phyloP scores from a whole-genome alignment of 1,140 invertebrate genomes.

The Drosophila rufa region DNA sequence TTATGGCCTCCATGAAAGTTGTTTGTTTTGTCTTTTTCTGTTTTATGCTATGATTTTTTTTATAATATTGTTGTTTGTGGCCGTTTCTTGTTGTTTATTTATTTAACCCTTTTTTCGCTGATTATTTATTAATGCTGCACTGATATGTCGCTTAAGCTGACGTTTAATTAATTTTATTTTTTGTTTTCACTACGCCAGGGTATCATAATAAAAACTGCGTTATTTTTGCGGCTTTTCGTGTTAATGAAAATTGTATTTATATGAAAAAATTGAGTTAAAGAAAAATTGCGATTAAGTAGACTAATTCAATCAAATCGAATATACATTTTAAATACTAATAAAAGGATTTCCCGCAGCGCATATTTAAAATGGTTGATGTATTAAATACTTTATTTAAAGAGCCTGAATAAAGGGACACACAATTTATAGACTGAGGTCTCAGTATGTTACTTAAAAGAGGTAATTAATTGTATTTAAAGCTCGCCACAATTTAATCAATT shows the following conservation, averaged over 20 bases:
- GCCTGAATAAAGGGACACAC: not conserved
- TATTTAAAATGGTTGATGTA: not conserved
- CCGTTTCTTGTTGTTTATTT: slow-evolving; percentile 62
- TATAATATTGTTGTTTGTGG: slow-evolving; percentile 42
- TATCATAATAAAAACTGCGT: slow-evolving; percentile 45
- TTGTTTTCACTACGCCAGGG: slow-evolving; percentile 50
- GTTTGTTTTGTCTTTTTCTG: slow-evolving; percentile 38
- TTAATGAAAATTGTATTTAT: slow-evolving; percentile 51
- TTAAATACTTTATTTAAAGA: not conserved
- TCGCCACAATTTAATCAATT: no score
- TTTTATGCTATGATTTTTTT: slow-evolving; percentile 26
- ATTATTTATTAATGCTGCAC: slow-evolving; percentile 75
- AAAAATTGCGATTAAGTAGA: slow-evolving; percentile 49
- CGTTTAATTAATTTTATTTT: slow-evolving; percentile 80
- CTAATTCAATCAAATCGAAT: slow-evolving; percentile 47
- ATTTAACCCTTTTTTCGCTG: slow-evolving; percentile 56
- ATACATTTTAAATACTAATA: slow-evolving; percentile 12
- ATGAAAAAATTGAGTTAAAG: slow-evolving; percentile 17
- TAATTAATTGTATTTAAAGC: no score
- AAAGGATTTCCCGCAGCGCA: slow-evolving; percentile 7
- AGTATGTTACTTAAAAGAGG: no score
- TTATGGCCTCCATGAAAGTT: slow-evolving; percentile 54
- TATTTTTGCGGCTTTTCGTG: slow-evolving; percentile 49
- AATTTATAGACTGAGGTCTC: not conserved
- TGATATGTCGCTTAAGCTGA: slow-evolving; percentile 77